Evolutionary conservation across 2,888 invertebrate species (phyloP).

Genomic region (Zygaena filipendulae): DNA sequence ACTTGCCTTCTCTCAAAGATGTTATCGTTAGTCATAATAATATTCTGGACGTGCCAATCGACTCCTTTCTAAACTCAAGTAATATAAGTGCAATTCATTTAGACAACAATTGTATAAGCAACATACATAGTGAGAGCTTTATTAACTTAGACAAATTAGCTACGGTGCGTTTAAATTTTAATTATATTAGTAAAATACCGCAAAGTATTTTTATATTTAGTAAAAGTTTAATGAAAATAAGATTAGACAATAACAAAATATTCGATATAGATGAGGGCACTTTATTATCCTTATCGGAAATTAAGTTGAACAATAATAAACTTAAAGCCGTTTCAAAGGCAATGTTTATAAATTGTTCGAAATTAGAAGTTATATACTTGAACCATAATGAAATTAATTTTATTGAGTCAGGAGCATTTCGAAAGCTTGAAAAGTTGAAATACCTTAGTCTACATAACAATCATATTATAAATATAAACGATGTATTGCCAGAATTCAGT

Average conservation of each 20-base stretch:
- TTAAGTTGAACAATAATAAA: slow-evolving; percentile 86
- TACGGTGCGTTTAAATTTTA: slow-evolving; percentile 85
- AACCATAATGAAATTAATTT: slow-evolving; percentile 86
- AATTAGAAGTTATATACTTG: slow-evolving; percentile 83
- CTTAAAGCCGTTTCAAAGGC: slow-evolving; percentile 78
- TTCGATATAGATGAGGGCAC: slow-evolving; percentile 81
- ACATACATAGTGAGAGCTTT: slow-evolving; percentile 83
- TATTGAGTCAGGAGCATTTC: slow-evolving; percentile 84
- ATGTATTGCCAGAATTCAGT: slow-evolving; percentile 78
- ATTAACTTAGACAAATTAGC: slow-evolving; percentile 78
- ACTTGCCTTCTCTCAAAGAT: slow-evolving; percentile 82
- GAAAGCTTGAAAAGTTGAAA: slow-evolving; percentile 77
- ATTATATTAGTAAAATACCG: slow-evolving; percentile 85
- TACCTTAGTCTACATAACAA: slow-evolving; percentile 89
- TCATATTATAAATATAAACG: slow-evolving; percentile 77
- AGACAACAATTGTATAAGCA: slow-evolving; percentile 86
- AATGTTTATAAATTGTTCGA: slow-evolving; percentile 80
- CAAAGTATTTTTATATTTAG: slow-evolving; percentile 81
- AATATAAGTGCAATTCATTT: slow-evolving; percentile 83
- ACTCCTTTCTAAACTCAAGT: slow-evolving; percentile 83
- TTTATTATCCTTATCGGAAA: no score
- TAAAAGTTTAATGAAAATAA: slow-evolving; percentile 80
- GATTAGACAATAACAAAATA: slow-evolving; percentile 88
- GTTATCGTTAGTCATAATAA: slow-evolving; percentile 89
- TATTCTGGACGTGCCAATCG: slow-evolving; percentile 85